Percentiles rank a stretch among this genome's conserved stretches.
Conservation (phyloP, 2,113 vertebrate species). For the Canis aureus region DNA sequence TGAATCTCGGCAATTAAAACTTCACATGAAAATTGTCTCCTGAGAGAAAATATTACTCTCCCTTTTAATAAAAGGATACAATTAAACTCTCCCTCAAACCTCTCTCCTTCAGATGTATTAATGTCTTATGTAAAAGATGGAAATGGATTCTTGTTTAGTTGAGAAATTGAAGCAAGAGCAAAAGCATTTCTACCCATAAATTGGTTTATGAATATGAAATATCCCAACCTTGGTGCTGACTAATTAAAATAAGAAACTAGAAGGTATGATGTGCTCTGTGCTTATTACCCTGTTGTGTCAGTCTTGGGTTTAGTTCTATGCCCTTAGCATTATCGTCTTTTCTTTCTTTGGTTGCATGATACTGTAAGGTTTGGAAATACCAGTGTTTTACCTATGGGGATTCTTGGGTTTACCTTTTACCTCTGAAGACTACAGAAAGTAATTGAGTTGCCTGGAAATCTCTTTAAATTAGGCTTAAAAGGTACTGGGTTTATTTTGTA, state of each 20-base stretch:
- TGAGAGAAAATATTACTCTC: slow-evolving; percentile 10
- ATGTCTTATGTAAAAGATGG: slow-evolving; percentile 1
- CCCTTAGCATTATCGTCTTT: neutral
- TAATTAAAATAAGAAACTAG: neutral
- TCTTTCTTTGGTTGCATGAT: neutral
- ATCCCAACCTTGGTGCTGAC: neutral
- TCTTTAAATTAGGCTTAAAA: slow-evolving; percentile 51
- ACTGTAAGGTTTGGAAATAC: neutral
- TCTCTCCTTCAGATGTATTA: neutral
- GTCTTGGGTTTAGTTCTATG: neutral
- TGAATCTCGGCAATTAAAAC: slow-evolving; percentile 55
- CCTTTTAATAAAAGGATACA: slow-evolving; percentile 62
- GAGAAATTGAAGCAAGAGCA: slow-evolving; percentile 4
- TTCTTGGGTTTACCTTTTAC: neutral
- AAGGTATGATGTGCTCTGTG: neutral
- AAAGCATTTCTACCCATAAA: neutral
- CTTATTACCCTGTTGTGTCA: neutral
- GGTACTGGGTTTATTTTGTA: slow-evolving; percentile 31
- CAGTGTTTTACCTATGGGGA: neutral
- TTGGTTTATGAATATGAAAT: slow-evolving; percentile 14
- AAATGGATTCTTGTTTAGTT: neutral
- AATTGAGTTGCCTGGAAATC: neutral
- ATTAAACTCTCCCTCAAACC: neutral
- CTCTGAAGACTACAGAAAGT: neutral
- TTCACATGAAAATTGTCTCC: slow-evolving; percentile 7